Evolutionary conservation across 2,113 vertebrate species (phyloP).

Genomic region (Odocoileus virginianus): DNA sequence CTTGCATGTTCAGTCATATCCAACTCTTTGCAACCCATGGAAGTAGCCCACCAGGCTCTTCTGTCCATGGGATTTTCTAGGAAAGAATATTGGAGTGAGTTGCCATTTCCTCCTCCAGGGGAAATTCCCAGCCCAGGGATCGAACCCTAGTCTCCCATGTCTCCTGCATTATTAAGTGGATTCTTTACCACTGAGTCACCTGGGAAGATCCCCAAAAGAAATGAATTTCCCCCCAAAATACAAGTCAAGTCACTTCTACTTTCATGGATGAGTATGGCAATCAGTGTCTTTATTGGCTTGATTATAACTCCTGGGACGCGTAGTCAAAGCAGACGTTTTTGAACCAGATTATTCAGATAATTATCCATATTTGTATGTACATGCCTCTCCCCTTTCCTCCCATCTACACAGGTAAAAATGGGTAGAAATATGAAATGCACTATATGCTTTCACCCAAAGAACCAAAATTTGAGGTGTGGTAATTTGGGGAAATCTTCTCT

Average conservation of each 20-base stretch:
- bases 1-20: background rate
- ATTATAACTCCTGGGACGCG: background rate
- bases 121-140: background rate
- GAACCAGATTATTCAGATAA: background rate
- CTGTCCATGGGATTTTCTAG: background rate
- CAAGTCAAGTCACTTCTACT: background rate
- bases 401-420: background rate
- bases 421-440: background rate
- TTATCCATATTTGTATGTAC: background rate
- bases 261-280: rapidly evolving
- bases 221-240: background rate
- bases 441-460: constrained; percentile 1
- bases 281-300: background rate
- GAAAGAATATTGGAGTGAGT: background rate
- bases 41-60: background rate
- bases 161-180: background rate
- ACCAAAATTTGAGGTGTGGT: constrained; percentile 47
- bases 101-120: background rate
- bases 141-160: background rate
- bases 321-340: background rate
- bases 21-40: background rate
- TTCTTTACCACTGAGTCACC: background rate
- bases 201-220: background rate
- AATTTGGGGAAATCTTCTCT: constrained; percentile 69
- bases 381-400: background rate